Percentiles rank a stretch among this genome's conserved stretches.
Evolutionary conservation across 2,888 invertebrate genomes (phyloP).

Genomic region (Torymus auratus): DNA sequence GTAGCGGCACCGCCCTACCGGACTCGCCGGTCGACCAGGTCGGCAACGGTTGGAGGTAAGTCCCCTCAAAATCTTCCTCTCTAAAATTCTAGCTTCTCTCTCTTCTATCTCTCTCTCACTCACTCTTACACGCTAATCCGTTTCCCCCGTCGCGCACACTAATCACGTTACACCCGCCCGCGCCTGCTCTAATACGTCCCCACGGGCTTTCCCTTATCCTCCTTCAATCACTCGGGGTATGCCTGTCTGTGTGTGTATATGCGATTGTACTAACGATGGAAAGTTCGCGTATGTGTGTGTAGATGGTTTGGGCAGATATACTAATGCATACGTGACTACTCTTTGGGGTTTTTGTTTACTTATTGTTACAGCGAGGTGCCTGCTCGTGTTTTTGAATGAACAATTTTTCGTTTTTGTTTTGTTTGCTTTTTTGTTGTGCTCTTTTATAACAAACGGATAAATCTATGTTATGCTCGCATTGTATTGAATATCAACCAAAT

Average conservation of each 20-base stretch:
- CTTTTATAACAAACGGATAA: too few species aligned
- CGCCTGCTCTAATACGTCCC: background rate
- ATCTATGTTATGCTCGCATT: too few species aligned
- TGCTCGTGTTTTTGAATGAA: too few species aligned
- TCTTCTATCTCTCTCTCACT: conserved; percentile 15
- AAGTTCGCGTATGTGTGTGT: too few species aligned
- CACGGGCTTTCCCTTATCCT: conserved; percentile 18
- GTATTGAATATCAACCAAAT: too few species aligned
- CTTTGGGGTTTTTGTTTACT: too few species aligned
- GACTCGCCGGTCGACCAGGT: conserved; percentile 78
- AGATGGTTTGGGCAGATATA: too few species aligned
- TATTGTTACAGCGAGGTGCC: too few species aligned
- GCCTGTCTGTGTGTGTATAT: background rate
- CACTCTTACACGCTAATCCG: conserved; percentile 29
- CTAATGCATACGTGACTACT: too few species aligned
- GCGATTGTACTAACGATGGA: background rate
- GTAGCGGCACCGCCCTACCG: conserved; percentile 77
- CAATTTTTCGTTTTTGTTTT: too few species aligned
- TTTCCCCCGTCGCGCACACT: conserved; percentile 28
- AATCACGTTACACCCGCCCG: conserved; percentile 28
- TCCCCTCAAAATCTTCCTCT: conserved; percentile 64
- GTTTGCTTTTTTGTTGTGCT: too few species aligned
- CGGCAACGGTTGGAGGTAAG: conserved; percentile 80
- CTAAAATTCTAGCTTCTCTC: conserved; percentile 26
- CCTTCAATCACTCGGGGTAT: conserved; percentile 1